Evolutionary conservation across 2,797 vertebrate species (phyloP).

Genomic region (Pangasius sanitwongsei): DNA sequence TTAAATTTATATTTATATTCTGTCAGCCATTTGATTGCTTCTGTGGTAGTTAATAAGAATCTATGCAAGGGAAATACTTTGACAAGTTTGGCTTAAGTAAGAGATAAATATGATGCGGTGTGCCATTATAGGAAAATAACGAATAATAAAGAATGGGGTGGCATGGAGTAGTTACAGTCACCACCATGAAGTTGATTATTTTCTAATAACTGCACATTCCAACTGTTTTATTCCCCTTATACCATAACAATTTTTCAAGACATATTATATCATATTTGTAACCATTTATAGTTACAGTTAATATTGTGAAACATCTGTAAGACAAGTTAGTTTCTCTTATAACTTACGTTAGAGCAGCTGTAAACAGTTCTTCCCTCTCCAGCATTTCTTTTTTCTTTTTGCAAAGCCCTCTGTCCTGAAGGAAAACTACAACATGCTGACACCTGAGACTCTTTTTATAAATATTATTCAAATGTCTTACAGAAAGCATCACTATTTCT

Average conservation of each 20-base stretch:
- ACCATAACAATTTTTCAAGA: neutral
- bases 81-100: slow-evolving; percentile 24
- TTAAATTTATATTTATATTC: neutral
- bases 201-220: neutral
- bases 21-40: neutral
- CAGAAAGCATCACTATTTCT: too few species aligned
- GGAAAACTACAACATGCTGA: neutral
- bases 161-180: neutral
- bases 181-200: neutral
- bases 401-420: neutral
- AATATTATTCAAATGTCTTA: neutral
- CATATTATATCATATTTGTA: neutral
- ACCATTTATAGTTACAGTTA: neutral
- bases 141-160: neutral
- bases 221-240: too few species aligned
- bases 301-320: neutral
- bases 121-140: neutral
- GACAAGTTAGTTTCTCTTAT: neutral
- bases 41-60: neutral
- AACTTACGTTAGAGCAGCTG: neutral
- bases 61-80: neutral
- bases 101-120: neutral
- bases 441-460: neutral
- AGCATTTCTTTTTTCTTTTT: neutral
- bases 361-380: neutral